Conservation (phyloP, 2,888 invertebrate genomes). For the Tetrapedia diversipes region DNA sequence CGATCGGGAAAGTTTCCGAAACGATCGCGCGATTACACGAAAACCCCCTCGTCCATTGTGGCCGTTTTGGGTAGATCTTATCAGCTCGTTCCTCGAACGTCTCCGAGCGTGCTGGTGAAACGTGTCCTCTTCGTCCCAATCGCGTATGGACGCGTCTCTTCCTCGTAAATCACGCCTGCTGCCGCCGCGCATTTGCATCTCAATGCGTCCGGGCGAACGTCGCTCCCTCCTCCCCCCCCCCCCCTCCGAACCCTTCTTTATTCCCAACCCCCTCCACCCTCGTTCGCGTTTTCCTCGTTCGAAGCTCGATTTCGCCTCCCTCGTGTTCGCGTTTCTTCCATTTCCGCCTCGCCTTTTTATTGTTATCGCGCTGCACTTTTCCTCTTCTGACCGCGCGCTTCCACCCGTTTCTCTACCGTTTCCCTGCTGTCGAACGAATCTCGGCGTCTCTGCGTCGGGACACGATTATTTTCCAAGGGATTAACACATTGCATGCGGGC, state of each 20-base stretch:
- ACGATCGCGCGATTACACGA: slow-evolving; percentile 45
- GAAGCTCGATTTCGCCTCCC: not conserved
- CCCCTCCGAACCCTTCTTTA: slow-evolving; percentile 34
- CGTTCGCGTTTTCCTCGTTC: not conserved
- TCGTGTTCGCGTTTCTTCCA: not conserved
- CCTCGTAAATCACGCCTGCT: slow-evolving; percentile 73
- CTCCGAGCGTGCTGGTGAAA: slow-evolving; percentile 48
- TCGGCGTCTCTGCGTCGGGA: not conserved
- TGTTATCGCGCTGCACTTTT: slow-evolving; percentile 10
- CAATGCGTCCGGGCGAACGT: slow-evolving; percentile 65
- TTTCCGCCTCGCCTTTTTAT: slow-evolving; percentile 3
- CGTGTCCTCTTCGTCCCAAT: slow-evolving; percentile 49
- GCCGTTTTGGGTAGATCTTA: slow-evolving; percentile 64
- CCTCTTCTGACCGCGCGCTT: not conserved
- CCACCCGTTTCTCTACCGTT: not conserved
- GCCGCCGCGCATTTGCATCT: slow-evolving; percentile 72
- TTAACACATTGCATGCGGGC: too few relatives aligned
- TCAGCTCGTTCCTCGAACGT: slow-evolving; percentile 54
- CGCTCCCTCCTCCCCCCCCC: slow-evolving; percentile 36
- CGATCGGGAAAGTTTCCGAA: slow-evolving; percentile 8
- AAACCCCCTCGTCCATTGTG: slow-evolving; percentile 56
- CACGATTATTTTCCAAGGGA: too few relatives aligned
- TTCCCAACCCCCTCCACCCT: slow-evolving; percentile 1
- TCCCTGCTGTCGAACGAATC: not conserved
- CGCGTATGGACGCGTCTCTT: slow-evolving; percentile 64